A percentile compares a stretch with the other conserved stretches of the same genome.
Evolutionary conservation across 2,888 invertebrate species (phyloP).

Genomic region (Cheilosia variabilis): DNA sequence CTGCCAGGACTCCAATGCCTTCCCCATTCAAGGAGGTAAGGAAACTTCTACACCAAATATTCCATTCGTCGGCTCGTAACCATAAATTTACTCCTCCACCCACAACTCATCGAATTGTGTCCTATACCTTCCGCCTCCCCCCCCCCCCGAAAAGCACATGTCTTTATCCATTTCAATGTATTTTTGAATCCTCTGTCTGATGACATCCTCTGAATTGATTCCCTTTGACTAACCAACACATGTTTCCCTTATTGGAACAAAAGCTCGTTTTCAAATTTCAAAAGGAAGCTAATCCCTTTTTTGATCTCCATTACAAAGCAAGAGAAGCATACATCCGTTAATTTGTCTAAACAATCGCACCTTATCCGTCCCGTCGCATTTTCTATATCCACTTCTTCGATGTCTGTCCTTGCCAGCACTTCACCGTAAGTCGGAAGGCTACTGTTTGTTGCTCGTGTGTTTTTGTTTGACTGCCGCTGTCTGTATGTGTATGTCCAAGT

Average conservation of each 20-base stretch:
- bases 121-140: too few species aligned
- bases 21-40: too few species aligned
- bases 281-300: conserved; percentile 2
- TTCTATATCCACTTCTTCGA: background rate
- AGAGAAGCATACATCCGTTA: conserved; percentile 42
- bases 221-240: conserved; percentile 28
- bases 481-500: conserved; percentile 3
- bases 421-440: conserved; percentile 3
- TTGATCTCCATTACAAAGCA: conserved; percentile 38
- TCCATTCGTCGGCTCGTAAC: too few species aligned
- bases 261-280: conserved; percentile 9
- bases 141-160: background rate
- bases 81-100: too few species aligned
- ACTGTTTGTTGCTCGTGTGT: conserved; percentile 32
- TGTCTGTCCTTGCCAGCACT: background rate
- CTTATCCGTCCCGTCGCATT: conserved; percentile 28
- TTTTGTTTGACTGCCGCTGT: background rate
- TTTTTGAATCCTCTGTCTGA: background rate
- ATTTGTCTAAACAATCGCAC: conserved; percentile 66
- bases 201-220: conserved; percentile 53
- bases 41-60: too few species aligned
- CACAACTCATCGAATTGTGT: too few species aligned
- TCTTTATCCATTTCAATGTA: background rate
- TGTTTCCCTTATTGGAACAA: conserved; percentile 11
- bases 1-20: too few species aligned